Conservation (phyloP, 2,113 vertebrate genomes). For the Hippolais icterina region DNA sequence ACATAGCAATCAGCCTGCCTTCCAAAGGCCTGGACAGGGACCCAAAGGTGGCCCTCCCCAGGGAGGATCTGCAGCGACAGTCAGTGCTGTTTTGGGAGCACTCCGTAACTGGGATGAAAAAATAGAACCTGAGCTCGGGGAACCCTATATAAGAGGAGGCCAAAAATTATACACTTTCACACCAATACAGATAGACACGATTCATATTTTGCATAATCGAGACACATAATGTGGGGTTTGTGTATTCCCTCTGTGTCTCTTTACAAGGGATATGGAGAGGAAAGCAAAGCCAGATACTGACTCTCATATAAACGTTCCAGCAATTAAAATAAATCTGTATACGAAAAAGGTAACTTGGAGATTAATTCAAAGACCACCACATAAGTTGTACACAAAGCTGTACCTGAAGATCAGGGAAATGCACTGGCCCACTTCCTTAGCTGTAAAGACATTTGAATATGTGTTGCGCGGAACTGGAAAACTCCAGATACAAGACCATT, state of each 20-base stretch:
- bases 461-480: background rate
- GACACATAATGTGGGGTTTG: background rate
- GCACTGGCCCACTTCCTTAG: background rate
- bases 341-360: background rate
- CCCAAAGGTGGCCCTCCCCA: background rate
- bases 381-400: background rate
- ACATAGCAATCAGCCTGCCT: background rate
- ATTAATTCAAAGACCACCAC: background rate
- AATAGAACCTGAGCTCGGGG: background rate
- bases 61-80: background rate
- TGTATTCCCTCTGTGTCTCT: background rate
- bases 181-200: accelerated
- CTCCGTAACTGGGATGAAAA: background rate
- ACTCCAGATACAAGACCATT: background rate
- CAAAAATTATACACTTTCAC: background rate
- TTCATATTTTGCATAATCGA: background rate
- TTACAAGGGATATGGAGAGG: background rate
- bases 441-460: background rate
- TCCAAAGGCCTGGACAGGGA: background rate
- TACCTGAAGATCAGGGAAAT: background rate
- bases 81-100: background rate
- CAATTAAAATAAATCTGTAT: background rate
- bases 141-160: background rate
- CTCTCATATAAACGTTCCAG: background rate
- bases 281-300: background rate